These are phyloP conservation scores for Temnothorax curvispinosus DNA, from an alignment of 1,140 invertebrate species.

Conservation along the genomic window DNA sequence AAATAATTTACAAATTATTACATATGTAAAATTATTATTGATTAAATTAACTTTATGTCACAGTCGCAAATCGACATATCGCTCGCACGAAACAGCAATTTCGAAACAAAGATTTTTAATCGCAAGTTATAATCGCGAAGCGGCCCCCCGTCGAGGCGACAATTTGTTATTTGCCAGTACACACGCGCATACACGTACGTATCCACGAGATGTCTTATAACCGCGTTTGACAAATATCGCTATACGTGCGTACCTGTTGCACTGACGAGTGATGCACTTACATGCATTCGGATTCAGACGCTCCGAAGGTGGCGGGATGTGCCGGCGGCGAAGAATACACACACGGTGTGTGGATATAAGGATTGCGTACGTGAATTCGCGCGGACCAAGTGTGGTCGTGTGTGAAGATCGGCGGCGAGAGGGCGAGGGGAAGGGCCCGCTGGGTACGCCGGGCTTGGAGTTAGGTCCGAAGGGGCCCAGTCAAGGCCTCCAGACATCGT, in stretches of 20 bases:
- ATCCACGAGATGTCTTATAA: conserved; percentile 28
- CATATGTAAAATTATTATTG: background rate
- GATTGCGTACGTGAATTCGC: conserved; percentile 48
- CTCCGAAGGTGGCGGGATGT: conserved; percentile 2
- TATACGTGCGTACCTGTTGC: conserved; percentile 48
- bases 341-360: conserved; percentile 11
- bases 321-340: conserved; percentile 35
- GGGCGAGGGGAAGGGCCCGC: conserved; percentile 22
- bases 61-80: background rate
- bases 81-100: conserved; percentile 1
- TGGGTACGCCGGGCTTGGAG: conserved; percentile 52
- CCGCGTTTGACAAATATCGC: conserved; percentile 51
- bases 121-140: conserved; percentile 15
- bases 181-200: background rate
- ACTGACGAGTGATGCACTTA: conserved; percentile 20
- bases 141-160: conserved; percentile 33
- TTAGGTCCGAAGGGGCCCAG: conserved; percentile 66
- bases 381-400: conserved; percentile 38
- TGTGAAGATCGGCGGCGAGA: conserved; percentile 1
- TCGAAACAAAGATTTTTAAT: conserved; percentile 19
- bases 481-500: conserved; percentile 80
- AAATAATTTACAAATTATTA: background rate
- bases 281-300: conserved; percentile 15
- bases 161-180: conserved; percentile 41
- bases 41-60: background rate